These are phyloP conservation scores for Eupithecia inturbata DNA, from an alignment of 2,888 invertebrate species.

Conservation along the genomic window DNA sequence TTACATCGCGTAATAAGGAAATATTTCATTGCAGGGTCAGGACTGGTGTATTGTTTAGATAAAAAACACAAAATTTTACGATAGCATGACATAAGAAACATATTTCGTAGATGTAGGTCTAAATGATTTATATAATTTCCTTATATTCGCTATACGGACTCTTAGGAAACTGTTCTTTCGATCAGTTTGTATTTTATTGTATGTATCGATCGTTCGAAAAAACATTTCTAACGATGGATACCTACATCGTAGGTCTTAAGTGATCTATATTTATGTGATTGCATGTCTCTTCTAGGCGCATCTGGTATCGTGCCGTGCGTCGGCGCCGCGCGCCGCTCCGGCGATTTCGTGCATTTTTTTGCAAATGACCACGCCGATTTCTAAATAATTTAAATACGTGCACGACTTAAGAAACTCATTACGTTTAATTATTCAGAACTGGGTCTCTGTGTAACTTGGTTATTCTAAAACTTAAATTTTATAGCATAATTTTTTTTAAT, in stretches of 20 bases:
- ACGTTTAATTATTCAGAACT: constrained; percentile 72
- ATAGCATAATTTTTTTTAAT: background rate
- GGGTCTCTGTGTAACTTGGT: constrained; percentile 60
- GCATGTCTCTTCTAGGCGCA: constrained; percentile 48
- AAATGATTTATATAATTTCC: background rate
- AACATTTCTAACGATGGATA: background rate
- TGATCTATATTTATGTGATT: constrained; percentile 17
- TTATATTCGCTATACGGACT: background rate
- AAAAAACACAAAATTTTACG: background rate
- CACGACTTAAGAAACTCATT: constrained; percentile 71
- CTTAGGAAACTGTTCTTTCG: background rate
- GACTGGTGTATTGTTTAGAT: background rate
- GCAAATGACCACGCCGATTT: constrained; percentile 78
- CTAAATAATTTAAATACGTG: constrained; percentile 83
- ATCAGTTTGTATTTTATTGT: background rate
- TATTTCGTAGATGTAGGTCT: background rate
- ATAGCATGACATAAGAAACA: background rate
- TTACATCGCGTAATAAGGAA: background rate
- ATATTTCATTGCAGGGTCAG: background rate
- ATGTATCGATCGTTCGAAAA: no score
- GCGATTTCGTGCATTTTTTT: constrained; percentile 80
- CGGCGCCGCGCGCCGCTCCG: constrained; percentile 68
- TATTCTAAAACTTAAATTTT: constrained; percentile 12
- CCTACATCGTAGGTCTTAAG: background rate
- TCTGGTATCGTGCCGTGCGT: constrained; percentile 57